phyloP scores from a whole-genome alignment of 2,888 invertebrate species.

The Deilephila elpenor region DNA sequence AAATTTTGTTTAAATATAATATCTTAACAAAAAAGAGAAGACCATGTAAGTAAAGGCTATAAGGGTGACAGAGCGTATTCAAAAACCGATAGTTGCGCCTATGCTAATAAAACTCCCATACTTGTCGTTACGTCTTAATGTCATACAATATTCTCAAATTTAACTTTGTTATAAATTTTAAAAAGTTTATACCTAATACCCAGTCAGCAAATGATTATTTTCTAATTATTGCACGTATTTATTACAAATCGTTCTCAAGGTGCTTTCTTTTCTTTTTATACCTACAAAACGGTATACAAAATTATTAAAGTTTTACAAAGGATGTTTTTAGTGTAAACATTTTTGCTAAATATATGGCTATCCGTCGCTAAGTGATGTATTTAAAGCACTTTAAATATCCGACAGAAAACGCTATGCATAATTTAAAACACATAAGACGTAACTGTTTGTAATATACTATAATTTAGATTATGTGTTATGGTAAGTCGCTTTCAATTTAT shows the following conservation, averaged over 20 bases:
- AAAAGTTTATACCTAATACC: background rate
- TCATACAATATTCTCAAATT: background rate
- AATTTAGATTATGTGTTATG: too few species aligned
- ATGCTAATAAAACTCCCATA: background rate
- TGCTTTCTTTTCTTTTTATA: background rate
- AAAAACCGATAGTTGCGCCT: background rate
- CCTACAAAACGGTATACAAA: background rate
- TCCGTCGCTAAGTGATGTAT: background rate
- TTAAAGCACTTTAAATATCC: background rate
- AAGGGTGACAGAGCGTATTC: background rate
- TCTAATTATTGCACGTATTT: slow-evolving; percentile 1
- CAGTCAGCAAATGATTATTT: slow-evolving; percentile 1
- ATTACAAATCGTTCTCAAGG: slow-evolving; percentile 1
- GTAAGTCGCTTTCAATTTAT: too few species aligned
- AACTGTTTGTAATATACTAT: too few species aligned
- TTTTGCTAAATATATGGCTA: background rate
- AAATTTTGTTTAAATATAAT: too few species aligned
- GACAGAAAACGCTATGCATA: background rate
- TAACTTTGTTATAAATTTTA: background rate
- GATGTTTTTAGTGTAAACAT: background rate
- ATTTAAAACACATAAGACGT: too few species aligned
- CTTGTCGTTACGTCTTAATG: slow-evolving; percentile 1
- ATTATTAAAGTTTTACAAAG: background rate
- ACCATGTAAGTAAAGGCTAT: background rate
- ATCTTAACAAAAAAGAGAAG: background rate